phyloP scores from a whole-genome alignment of 2,888 invertebrate species.

The Mimas tiliae region DNA sequence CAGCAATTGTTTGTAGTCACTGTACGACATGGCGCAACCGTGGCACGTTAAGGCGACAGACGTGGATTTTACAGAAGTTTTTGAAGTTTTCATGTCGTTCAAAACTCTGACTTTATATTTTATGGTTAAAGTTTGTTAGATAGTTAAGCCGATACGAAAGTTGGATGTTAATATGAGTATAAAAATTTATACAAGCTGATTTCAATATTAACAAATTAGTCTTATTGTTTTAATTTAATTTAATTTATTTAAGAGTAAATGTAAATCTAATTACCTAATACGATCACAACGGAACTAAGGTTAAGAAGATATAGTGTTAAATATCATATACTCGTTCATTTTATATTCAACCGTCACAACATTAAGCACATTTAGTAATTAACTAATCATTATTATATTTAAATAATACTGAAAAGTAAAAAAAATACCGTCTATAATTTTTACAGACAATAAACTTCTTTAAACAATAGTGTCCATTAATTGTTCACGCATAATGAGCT shows the following conservation, averaged over 20 bases:
- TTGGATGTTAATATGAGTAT: constrained; percentile 29
- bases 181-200: neutral
- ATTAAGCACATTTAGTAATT: neutral
- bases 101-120: constrained; percentile 38
- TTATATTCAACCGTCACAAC: neutral
- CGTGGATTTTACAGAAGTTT: constrained; percentile 40
- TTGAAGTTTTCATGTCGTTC: constrained; percentile 46
- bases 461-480: neutral
- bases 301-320: neutral
- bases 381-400: neutral
- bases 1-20: constrained; percentile 59
- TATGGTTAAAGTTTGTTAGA: constrained; percentile 44
- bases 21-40: constrained; percentile 57
- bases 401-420: neutral
- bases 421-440: neutral
- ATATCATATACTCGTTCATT: neutral
- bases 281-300: neutral
- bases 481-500: constrained; percentile 3
- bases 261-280: neutral
- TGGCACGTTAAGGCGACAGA: constrained; percentile 53
- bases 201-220: too few relatives aligned
- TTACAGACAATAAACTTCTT: neutral
- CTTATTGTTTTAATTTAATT: too few relatives aligned
- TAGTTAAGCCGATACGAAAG: constrained; percentile 32
- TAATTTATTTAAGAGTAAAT: neutral